These are phyloP conservation scores for Tetrapedia diversipes DNA, from an alignment of 2,888 invertebrate genomes.

Conservation along the genomic window DNA sequence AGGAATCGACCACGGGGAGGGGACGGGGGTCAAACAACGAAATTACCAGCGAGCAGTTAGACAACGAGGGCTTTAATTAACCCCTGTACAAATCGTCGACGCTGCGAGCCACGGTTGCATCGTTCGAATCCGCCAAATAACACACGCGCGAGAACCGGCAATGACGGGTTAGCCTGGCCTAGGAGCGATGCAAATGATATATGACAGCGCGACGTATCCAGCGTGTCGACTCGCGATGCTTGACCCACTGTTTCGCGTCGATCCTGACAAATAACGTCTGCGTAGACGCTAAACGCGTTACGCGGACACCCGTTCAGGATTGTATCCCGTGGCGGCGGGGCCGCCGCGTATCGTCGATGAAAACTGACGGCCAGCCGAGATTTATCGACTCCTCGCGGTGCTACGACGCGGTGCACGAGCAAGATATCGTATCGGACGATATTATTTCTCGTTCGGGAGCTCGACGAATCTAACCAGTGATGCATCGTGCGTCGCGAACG, in stretches of 20 bases:
- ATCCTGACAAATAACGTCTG: constrained; percentile 48
- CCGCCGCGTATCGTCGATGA: constrained; percentile 4
- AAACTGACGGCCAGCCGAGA: constrained; percentile 2
- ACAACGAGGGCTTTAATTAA: constrained; percentile 46
- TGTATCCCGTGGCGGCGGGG: too few relatives aligned
- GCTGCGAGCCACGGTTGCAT: not conserved
- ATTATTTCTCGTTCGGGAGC: not conserved
- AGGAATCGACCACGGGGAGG: not conserved
- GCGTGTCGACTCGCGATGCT: constrained; percentile 34
- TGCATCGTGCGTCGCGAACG: too few relatives aligned
- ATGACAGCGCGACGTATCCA: constrained; percentile 32
- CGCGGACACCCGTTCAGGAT: constrained; percentile 11
- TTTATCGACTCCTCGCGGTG: constrained; percentile 14
- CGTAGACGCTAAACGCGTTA: constrained; percentile 23
- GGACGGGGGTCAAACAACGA: constrained; percentile 2
- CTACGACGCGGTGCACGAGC: not conserved
- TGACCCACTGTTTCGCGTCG: constrained; percentile 49
- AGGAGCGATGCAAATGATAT: constrained; percentile 49
- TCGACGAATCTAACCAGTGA: not conserved
- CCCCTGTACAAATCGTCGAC: constrained; percentile 30
- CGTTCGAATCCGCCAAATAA: constrained; percentile 40
- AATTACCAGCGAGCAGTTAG: constrained; percentile 13
- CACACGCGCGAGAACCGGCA: constrained; percentile 32
- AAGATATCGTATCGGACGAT: not conserved
- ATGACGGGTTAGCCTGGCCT: constrained; percentile 28